Conservation (phyloP, 1,140 invertebrate species). For the Pseudomyrmex dendroicus region DNA sequence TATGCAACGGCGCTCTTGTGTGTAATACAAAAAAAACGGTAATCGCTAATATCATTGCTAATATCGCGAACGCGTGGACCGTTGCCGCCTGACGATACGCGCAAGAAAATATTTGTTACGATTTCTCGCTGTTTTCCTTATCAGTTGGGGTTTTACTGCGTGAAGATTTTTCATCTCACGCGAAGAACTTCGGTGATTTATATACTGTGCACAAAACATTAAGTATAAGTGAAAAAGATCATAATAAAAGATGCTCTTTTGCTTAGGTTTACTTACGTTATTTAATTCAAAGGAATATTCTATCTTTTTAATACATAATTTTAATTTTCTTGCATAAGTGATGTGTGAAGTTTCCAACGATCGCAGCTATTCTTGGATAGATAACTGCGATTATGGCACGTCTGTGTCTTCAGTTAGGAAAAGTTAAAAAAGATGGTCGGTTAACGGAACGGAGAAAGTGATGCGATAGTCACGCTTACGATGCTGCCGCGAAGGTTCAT, state of each 20-base stretch:
- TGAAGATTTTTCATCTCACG: conserved; percentile 3
- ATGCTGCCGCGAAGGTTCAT: conserved; percentile 7
- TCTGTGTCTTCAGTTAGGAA: conserved; percentile 27
- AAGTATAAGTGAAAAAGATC: too few relatives aligned
- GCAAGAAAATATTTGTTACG: conserved; percentile 20
- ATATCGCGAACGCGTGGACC: conserved; percentile 18
- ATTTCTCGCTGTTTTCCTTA: conserved; percentile 28
- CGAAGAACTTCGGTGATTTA: too few relatives aligned
- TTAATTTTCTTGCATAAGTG: too few relatives aligned
- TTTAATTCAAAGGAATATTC: too few relatives aligned
- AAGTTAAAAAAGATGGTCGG: conserved; percentile 21
- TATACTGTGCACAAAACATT: neutral
- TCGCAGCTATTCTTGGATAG: conserved; percentile 3
- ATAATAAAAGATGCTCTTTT: too few relatives aligned
- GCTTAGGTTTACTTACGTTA: too few relatives aligned
- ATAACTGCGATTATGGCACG: conserved; percentile 12
- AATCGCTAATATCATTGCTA: conserved; percentile 47
- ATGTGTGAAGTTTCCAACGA: neutral
- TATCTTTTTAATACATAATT: too few relatives aligned
- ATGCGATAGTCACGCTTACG: conserved; percentile 49
- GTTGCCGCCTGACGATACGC: conserved; percentile 21
- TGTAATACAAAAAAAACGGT: conserved; percentile 45
- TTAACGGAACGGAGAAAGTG: conserved; percentile 64
- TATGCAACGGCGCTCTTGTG: neutral
- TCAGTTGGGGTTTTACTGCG: neutral